phyloP scores from a whole-genome alignment of 2,888 invertebrate species.

The Dione vanillae region DNA sequence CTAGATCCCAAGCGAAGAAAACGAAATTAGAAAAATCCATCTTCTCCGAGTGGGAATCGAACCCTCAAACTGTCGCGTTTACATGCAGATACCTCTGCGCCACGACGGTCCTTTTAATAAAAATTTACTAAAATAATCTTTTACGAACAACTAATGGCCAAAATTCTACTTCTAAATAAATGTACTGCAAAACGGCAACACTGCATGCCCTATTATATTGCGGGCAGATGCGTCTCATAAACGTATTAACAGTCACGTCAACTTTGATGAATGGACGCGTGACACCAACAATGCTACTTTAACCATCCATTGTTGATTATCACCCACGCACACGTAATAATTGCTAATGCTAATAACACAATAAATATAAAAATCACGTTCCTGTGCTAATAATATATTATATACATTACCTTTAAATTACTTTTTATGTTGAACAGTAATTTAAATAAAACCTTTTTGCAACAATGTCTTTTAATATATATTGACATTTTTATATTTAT shows the following conservation, averaged over 20 bases:
- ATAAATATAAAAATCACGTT: constrained; percentile 58
- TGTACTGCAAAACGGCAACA: constrained; percentile 15
- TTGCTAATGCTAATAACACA: constrained; percentile 57
- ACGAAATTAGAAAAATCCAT: no score
- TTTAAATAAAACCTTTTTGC: not conserved
- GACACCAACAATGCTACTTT: constrained; percentile 65
- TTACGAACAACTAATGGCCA: not conserved
- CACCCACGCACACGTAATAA: constrained; percentile 51
- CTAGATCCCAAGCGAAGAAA: no score
- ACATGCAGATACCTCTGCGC: no score
- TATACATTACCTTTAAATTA: constrained; percentile 3
- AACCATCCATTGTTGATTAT: constrained; percentile 53
- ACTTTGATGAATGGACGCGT: constrained; percentile 66
- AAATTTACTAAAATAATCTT: no score
- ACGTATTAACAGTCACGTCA: constrained; percentile 56
- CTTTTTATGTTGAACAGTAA: not conserved
- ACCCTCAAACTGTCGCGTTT: no score
- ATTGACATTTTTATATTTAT: no score
- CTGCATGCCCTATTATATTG: constrained; percentile 22
- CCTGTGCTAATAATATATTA: constrained; percentile 4
- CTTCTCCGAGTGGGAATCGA: no score
- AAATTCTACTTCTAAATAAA: not conserved
- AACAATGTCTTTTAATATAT: no score
- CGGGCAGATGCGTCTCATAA: constrained; percentile 54
- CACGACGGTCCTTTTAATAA: no score